A percentile compares a stretch with the other conserved stretches of the same genome.
Conservation (phyloP, 2,113 vertebrate species). For the Pogona vitticeps region DNA sequence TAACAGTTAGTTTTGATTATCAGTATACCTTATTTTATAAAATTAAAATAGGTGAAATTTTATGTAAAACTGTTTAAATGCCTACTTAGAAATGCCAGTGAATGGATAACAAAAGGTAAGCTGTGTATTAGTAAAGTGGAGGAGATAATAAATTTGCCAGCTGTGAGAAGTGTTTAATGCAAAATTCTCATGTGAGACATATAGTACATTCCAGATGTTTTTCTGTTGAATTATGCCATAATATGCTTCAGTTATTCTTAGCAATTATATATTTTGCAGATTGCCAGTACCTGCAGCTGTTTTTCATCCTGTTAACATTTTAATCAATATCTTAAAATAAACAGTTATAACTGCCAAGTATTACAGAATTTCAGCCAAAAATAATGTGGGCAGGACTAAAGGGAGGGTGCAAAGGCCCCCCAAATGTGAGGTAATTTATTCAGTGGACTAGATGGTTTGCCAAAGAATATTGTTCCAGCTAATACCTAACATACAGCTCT, state of each 20-base stretch:
- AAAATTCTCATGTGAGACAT: slow-evolving; percentile 72
- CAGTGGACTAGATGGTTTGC: background rate
- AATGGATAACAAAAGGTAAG: slow-evolving; percentile 72
- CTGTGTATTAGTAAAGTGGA: slow-evolving; percentile 56
- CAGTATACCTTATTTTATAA: background rate
- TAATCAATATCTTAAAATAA: slow-evolving; percentile 71
- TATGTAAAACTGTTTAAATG: background rate
- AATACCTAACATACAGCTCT: slow-evolving; percentile 6
- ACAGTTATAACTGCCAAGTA: slow-evolving; percentile 69
- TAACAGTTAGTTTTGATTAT: background rate
- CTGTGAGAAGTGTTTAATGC: slow-evolving; percentile 64
- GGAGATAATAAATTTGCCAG: slow-evolving; percentile 66
- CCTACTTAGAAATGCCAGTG: slow-evolving; percentile 18
- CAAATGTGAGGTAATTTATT: slow-evolving; percentile 46
- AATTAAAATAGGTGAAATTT: background rate
- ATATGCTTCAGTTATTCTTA: slow-evolving; percentile 79
- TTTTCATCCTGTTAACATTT: slow-evolving; percentile 72
- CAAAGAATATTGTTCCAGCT: slow-evolving; percentile 6
- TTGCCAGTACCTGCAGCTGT: slow-evolving; percentile 81
- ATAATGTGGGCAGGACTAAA: slow-evolving; percentile 57
- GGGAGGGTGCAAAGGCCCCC: slow-evolving; percentile 39
- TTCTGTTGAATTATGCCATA: slow-evolving; percentile 73
- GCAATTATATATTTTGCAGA: slow-evolving; percentile 78
- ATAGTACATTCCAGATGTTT: slow-evolving; percentile 76
- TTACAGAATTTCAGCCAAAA: slow-evolving; percentile 69